Conservation (phyloP, 1,140 invertebrate species). For the Formica selysi region DNA sequence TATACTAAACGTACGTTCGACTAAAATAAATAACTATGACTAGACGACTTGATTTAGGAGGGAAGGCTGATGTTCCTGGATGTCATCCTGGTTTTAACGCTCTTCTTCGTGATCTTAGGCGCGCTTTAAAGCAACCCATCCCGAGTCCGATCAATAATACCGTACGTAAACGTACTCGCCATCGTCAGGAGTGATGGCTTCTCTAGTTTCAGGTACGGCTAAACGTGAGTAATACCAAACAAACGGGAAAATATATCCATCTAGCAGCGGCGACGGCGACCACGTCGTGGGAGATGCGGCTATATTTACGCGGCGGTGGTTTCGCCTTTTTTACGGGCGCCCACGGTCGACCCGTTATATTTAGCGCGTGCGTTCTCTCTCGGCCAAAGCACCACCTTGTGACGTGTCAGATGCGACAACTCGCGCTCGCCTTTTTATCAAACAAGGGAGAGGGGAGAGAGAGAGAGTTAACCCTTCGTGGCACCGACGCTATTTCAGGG, state of each 20-base stretch:
- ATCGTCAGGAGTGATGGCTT: constrained; percentile 40
- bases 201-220: constrained; percentile 66
- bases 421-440: constrained; percentile 75
- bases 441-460: background rate
- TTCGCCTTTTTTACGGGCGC: constrained; percentile 67
- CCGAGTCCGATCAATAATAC: constrained; percentile 46
- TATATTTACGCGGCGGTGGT: constrained; percentile 79
- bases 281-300: constrained; percentile 80
- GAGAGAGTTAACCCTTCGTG: constrained; percentile 48
- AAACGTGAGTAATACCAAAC: constrained; percentile 68
- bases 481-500: constrained; percentile 77
- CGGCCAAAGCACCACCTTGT: constrained; percentile 72
- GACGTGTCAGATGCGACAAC: constrained; percentile 69
- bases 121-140: constrained; percentile 63
- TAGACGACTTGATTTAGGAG: constrained; percentile 69
- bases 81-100: constrained; percentile 49
- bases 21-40: constrained; percentile 59
- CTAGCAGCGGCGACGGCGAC: constrained; percentile 37
- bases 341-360: constrained; percentile 74
- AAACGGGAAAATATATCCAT: constrained; percentile 68
- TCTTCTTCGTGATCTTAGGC: constrained; percentile 58
- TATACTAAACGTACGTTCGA: constrained; percentile 41
- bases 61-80: constrained; percentile 37
- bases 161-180: constrained; percentile 13
- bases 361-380: constrained; percentile 66